Evolutionary conservation across 2,888 invertebrate species (phyloP), one percentile per base, ranked within the genome.

Genomic region (Lymantria monacha): DNA sequence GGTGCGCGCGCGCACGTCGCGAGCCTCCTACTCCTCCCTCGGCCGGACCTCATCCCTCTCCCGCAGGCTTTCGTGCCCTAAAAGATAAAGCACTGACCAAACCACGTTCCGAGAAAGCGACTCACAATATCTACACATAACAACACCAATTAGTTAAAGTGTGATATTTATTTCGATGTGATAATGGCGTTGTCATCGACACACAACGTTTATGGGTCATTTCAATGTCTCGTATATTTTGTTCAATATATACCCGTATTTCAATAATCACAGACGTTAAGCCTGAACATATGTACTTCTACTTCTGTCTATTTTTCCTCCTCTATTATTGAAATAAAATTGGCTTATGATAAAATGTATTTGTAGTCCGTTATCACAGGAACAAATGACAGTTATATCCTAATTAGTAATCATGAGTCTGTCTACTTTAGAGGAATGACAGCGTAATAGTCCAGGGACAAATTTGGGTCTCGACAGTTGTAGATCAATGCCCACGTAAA

Each of bases 31-130:
- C 74, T 61, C 68, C 62, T 60, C 62, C 73, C 70, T 68, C 70
- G 63, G 55, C 70, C 68, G 61, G 60, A 61, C 73, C 70, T 68
- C 70, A 63, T 55, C 70, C 74, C 74, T 70, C 68, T 70, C 72
- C 76, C 63, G 72, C 70, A 78, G 79, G 76, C 79, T 79, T 72
- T 76, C 74, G 71, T 74, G 74, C 69, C 64, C 66, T 58, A 46
- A 57, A 61, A 61, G 66, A 70, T 66, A 70, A 68, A 69, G 61
- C 69, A 70, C 69, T 74, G 72, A 77, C 73, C 75, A 68, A 80
- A 77, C 78, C 70, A 64, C 75, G 69, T 83, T 83, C 80, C 72
- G 62, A 79, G 83, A 81, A 82, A 73, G 69, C 72, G 61, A 57
- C 49, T 48, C 45, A 65, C 60, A 64, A 66, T 22, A 22, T 22